These are phyloP conservation scores for Crypturellus tataupa DNA, from an alignment of 2,797 vertebrate genomes.

Conservation along the genomic window DNA sequence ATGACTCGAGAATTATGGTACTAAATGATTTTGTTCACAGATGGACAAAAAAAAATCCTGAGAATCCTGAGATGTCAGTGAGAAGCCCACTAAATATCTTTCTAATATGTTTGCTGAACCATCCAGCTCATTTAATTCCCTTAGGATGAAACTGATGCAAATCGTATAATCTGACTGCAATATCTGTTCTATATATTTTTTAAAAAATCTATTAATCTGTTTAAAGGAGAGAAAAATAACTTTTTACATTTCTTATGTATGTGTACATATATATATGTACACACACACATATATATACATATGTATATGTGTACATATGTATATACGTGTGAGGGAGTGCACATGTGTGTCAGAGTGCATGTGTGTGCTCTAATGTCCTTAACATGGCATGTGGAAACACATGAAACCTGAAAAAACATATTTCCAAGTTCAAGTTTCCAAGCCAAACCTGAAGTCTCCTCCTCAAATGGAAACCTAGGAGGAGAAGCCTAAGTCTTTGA, in stretches of 20 bases:
- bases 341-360: too few relatives aligned
- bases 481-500: not conserved
- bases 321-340: too few relatives aligned
- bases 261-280: too few relatives aligned
- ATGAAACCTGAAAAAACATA: too few relatives aligned
- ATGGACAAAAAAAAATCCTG: not conserved
- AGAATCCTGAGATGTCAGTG: not conserved
- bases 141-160: not conserved
- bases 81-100: not conserved
- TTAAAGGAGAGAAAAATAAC: not conserved
- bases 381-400: not conserved
- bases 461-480: not conserved
- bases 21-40: constrained; percentile 7
- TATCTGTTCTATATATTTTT: not conserved
- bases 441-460: not conserved
- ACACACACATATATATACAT: too few relatives aligned
- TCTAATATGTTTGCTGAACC: not conserved
- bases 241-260: not conserved
- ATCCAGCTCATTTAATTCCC: not conserved
- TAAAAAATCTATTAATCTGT: not conserved
- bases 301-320: too few relatives aligned
- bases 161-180: not conserved
- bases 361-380: not conserved
- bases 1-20: not conserved
- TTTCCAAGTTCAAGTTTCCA: too few relatives aligned